Percentiles rank a stretch among this genome's conserved stretches.
These are phyloP conservation scores for Dendroctonus valens DNA, from an alignment of 1,140 invertebrate genomes.

Conservation along the genomic window DNA sequence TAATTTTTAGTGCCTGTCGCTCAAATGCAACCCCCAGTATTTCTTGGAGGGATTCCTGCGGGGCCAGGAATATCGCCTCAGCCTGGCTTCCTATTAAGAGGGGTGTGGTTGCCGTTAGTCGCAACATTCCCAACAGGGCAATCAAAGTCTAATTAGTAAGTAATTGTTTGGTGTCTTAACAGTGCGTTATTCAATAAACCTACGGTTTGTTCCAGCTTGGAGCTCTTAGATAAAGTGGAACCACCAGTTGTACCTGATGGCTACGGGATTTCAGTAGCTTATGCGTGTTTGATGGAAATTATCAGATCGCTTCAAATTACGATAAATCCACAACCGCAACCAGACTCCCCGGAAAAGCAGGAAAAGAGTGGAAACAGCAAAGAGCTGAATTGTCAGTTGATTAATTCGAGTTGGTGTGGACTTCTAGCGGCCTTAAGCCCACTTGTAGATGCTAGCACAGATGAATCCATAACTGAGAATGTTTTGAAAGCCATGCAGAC, in stretches of 20 bases:
- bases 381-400: slow-evolving; percentile 70
- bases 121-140: slow-evolving; percentile 80
- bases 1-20: slow-evolving; percentile 40
- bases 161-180: slow-evolving; percentile 39
- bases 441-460: slow-evolving; percentile 91
- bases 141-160: slow-evolving; percentile 86
- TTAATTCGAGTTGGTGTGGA: slow-evolving; percentile 95
- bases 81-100: slow-evolving; percentile 88
- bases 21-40: slow-evolving; percentile 66
- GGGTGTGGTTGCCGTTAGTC: slow-evolving; percentile 87
- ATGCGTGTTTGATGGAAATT: slow-evolving; percentile 87
- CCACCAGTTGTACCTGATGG: slow-evolving; percentile 91
- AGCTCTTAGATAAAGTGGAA: slow-evolving; percentile 93
- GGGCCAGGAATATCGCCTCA: slow-evolving; percentile 81
- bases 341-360: slow-evolving; percentile 42
- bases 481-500: slow-evolving; percentile 89
- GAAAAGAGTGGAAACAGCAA: slow-evolving; percentile 52
- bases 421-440: slow-evolving; percentile 87
- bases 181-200: background rate
- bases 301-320: slow-evolving; percentile 74
- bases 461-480: slow-evolving; percentile 86
- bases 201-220: slow-evolving; percentile 65
- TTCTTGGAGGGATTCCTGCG: slow-evolving; percentile 65
- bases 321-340: slow-evolving; percentile 58
- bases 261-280: slow-evolving; percentile 93